Base-by-base conservation (phyloP, 1,140 invertebrate species). In the Littorina saxatilis region DNA sequence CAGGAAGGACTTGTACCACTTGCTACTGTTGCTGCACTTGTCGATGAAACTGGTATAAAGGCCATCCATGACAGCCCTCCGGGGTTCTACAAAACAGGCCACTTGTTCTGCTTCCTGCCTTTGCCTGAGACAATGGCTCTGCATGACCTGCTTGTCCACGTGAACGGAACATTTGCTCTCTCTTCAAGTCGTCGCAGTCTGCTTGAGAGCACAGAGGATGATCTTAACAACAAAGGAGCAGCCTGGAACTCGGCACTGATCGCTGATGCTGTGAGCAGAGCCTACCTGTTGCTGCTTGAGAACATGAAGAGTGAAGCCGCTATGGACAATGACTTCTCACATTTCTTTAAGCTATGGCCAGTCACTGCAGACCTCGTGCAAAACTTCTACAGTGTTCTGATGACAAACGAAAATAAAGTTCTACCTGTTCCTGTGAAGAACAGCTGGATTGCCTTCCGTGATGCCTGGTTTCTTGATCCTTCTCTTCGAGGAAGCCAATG, bases 131-230 rank as follows among this genome's bases (percentile, higher is more conserved):
- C 61, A 29, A 83, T 72, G 47, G 78, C 82, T 15, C 29, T 61
- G 23, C 7, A 1, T n/a, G 55, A 80, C 27, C 73, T 87, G 23
- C 83, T 82, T 37, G 68, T 87, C 35, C 83, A 87, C 43, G 76
- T 87, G 17, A 90, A 89, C 80, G 88, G 79, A n/a, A 55, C 79
- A 3, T 90, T 90, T 86, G 79, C 83, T n/a, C 76, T 89, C 17
- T 84, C 82, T 0, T 81, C 84, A 23, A 79, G 85, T 73, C 79
- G 88, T 32, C 79, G 82, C 27, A 74, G 83, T 74, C 77, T 87
- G 63, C 32, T 68, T 23, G 66, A 68, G 40, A 29, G 76, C 7
- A 82, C 70, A 32, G 77, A 74, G 58, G 81, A 86, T 61, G 82
- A 87, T 39, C 87, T 85, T 37, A 75, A 76, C 55, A 50, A 29